A percentile compares a stretch with the other conserved stretches of the same genome.
Conservation (phyloP, 1,140 invertebrate genomes). For the Drosophila pruinosa region DNA sequence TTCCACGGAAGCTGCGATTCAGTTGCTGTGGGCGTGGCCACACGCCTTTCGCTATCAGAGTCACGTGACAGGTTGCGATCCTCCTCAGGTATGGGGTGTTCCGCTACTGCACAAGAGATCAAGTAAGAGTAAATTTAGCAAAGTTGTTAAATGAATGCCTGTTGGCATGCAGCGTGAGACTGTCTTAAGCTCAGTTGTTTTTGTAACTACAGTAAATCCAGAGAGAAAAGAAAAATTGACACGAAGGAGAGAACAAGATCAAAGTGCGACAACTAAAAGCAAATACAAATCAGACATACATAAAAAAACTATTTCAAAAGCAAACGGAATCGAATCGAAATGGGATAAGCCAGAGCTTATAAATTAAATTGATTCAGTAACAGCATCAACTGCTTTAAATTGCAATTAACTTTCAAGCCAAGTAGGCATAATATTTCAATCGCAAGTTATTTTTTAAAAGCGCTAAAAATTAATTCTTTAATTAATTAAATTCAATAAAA, state of each 20-base stretch:
- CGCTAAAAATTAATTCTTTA: neutral
- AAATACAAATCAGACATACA: no score
- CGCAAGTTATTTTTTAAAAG: neutral
- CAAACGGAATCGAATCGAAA: conserved; percentile 18
- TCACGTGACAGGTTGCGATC: conserved; percentile 77
- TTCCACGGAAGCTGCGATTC: conserved; percentile 95
- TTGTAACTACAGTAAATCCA: conserved; percentile 20
- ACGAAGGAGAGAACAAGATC: conserved; percentile 37
- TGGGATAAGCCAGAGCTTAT: neutral
- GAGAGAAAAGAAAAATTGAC: conserved; percentile 29
- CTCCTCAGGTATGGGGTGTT: conserved; percentile 78
- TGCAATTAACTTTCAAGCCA: no score
- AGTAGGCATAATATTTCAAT: no score
- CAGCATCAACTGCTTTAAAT: no score
- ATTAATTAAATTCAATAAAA: neutral
- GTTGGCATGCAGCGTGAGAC: conserved; percentile 21
- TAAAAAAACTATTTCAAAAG: neutral
- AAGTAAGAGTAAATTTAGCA: neutral
- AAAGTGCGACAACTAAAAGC: conserved; percentile 52
- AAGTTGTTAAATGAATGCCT: neutral
- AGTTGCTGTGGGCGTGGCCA: conserved; percentile 92
- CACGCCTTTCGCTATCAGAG: conserved; percentile 84
- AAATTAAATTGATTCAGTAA: no score
- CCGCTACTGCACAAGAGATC: conserved; percentile 61
- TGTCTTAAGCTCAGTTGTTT: conserved; percentile 1